Evolutionary conservation across 2,113 vertebrate genomes (phyloP).

Genomic region (Hipposideros armiger): DNA sequence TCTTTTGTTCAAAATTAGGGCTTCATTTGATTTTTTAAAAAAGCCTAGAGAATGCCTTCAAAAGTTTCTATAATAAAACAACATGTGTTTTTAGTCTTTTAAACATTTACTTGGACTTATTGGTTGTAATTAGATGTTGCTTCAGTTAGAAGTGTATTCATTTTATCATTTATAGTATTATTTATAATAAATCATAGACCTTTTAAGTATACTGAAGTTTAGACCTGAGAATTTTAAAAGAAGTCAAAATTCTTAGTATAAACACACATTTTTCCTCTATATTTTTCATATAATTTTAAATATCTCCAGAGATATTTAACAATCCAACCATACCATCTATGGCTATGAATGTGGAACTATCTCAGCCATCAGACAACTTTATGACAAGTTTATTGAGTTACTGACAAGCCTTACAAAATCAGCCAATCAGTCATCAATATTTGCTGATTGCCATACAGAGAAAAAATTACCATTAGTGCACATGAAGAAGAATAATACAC

Average conservation of each 20-base stretch:
- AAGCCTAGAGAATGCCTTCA: background rate
- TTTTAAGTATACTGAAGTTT: background rate
- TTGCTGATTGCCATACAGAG: background rate
- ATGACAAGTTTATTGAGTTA: background rate
- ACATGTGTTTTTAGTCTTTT: background rate
- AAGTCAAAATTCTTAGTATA: background rate
- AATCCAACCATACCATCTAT: background rate
- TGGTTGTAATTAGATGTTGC: background rate
- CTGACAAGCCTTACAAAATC: background rate
- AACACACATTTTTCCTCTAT: background rate
- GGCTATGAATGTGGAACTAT: background rate
- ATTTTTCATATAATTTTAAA: conserved; percentile 21
- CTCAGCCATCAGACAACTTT: background rate
- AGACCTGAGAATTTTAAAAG: conserved; percentile 18
- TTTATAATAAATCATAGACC: background rate
- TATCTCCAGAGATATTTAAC: conserved; percentile 16
- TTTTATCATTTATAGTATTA: background rate
- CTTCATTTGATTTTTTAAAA: conserved; percentile 11
- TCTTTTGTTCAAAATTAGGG: conserved; percentile 21
- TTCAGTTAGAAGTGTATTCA: background rate
- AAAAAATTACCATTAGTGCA: background rate
- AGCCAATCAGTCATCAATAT: background rate
- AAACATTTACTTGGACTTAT: background rate
- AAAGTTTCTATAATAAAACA: conserved; percentile 45
- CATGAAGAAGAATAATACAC: background rate